A percentile compares a stretch with the other conserved stretches of the same genome.
These are phyloP conservation scores for Mus caroli DNA, from an alignment of 2,797 vertebrate genomes.

Conservation along the genomic window DNA sequence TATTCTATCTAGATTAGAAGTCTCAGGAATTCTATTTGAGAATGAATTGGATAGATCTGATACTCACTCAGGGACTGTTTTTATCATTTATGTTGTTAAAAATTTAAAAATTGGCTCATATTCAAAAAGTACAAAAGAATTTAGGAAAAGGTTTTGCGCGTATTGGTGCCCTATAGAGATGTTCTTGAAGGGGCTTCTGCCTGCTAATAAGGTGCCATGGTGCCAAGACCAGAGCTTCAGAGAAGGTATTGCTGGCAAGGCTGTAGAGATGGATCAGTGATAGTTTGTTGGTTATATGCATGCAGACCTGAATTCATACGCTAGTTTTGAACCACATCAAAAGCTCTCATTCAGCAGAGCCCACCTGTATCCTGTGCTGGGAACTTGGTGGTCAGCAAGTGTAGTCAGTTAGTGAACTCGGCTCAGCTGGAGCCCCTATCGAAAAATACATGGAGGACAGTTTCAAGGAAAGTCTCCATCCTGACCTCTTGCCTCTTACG, in stretches of 20 bases:
- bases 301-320: background rate
- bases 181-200: background rate
- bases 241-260: background rate
- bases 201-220: background rate
- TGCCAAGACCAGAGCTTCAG: background rate
- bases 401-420: background rate
- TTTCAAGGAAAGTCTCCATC: background rate
- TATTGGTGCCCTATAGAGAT: background rate
- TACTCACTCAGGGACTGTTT: background rate
- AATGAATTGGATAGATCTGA: background rate
- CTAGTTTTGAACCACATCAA: background rate
- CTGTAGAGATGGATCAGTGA: too few species aligned
- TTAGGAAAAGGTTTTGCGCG: slow-evolving; percentile 12
- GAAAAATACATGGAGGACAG: background rate
- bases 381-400: background rate
- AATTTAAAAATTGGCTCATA: background rate
- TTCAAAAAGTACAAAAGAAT: slow-evolving; percentile 27
- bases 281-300: background rate
- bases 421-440: background rate
- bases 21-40: slow-evolving; percentile 38
- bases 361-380: background rate
- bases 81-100: slow-evolving; percentile 39
- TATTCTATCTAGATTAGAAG: slow-evolving; percentile 24
- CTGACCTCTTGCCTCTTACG: background rate
- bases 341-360: background rate